A percentile compares a stretch with the other conserved stretches of the same genome.
Conservation (phyloP, 1,140 invertebrate species). For the Drosophila bipectinata region DNA sequence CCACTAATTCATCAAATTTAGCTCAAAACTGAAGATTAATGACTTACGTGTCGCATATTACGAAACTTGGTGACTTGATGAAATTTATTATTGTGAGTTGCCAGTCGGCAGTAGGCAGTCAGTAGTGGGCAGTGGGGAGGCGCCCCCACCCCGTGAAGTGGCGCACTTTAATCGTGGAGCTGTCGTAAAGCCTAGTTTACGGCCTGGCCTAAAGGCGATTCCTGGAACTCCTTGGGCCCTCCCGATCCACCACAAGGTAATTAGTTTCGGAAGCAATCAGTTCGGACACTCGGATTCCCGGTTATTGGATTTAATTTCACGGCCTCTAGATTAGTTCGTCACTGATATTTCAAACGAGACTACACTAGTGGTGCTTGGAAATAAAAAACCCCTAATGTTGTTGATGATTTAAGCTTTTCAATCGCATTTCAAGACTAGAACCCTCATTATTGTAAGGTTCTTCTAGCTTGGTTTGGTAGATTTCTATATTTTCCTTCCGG, state of each 20-base stretch:
- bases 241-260: constrained; percentile 19
- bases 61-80: constrained; percentile 80
- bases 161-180: constrained; percentile 33
- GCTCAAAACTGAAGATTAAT: constrained; percentile 81
- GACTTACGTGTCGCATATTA: constrained; percentile 81
- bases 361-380: too few species aligned
- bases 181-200: constrained; percentile 53
- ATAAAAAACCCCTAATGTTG: too few species aligned
- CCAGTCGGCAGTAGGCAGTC: not conserved
- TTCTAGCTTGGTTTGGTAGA: too few species aligned
- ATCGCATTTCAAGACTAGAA: too few species aligned
- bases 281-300: not conserved
- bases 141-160: constrained; percentile 1
- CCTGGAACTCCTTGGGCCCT: constrained; percentile 45
- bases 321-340: not conserved
- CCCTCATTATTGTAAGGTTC: too few species aligned
- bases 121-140: too few species aligned
- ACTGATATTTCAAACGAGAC: constrained; percentile 1
- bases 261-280: constrained; percentile 46
- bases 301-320: constrained; percentile 28
- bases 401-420: too few species aligned
- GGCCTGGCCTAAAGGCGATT: constrained; percentile 35
- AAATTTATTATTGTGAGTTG: constrained; percentile 73
- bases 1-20: constrained; percentile 82
- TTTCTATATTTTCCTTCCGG: too few species aligned